Conservation (phyloP, 2,888 invertebrate species). For the Drosophila maculinotata region DNA sequence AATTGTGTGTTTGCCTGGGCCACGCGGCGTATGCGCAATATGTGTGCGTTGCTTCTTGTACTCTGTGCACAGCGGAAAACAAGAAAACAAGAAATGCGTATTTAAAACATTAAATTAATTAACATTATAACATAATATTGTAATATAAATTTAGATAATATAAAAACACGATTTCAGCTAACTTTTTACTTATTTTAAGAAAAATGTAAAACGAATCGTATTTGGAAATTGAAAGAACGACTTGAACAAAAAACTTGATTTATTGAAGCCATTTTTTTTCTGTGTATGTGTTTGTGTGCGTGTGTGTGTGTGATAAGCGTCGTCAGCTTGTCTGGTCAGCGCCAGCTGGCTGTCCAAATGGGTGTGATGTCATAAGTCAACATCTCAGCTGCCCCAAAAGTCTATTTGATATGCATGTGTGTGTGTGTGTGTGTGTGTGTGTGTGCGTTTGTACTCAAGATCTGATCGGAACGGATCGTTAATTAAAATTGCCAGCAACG, state of each 20-base stretch:
- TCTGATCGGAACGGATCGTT: slow-evolving; percentile 64
- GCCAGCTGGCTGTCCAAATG: slow-evolving; percentile 55
- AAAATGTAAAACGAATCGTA: no score
- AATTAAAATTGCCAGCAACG: slow-evolving; percentile 76
- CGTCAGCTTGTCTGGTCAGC: slow-evolving; percentile 69
- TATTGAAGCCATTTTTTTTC: no score
- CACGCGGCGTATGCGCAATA: slow-evolving; percentile 72
- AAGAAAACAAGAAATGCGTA: no score
- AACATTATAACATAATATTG: no score
- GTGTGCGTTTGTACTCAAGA: slow-evolving; percentile 8
- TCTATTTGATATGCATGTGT: slow-evolving; percentile 35
- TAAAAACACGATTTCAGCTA: no score
- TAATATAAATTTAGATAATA: no score
- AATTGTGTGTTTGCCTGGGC: slow-evolving; percentile 46
- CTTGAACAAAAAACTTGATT: no score
- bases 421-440: not conserved
- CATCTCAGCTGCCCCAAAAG: slow-evolving; percentile 60
- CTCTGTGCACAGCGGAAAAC: not conserved
- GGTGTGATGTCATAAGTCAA: slow-evolving; percentile 82
- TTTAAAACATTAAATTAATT: no score
- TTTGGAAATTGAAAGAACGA: no score
- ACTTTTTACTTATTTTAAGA: no score
- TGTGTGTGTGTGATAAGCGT: slow-evolving; percentile 40
- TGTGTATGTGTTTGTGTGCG: slow-evolving; percentile 13
- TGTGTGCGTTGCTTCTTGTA: slow-evolving; percentile 15